These are phyloP conservation scores for Orgyia antiqua DNA, from an alignment of 2,888 invertebrate species.

Conservation along the genomic window DNA sequence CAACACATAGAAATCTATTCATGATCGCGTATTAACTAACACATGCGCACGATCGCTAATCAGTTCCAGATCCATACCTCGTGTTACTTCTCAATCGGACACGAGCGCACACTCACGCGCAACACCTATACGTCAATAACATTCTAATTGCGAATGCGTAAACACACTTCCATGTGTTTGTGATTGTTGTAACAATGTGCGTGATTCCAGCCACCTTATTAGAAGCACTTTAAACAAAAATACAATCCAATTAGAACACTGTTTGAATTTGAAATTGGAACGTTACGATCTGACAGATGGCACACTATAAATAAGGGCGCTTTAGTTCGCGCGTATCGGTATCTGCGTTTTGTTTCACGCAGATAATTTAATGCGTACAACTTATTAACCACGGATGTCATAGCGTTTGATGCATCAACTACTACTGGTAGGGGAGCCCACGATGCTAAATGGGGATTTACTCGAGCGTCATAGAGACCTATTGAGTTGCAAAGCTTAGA, in stretches of 20 bases:
- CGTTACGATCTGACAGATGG: slow-evolving; percentile 74
- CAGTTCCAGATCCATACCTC: slow-evolving; percentile 66
- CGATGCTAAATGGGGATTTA: no score
- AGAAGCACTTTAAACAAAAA: slow-evolving; percentile 71
- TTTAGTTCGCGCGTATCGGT: slow-evolving; percentile 51
- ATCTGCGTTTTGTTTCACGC: slow-evolving; percentile 45
- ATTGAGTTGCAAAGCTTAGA: no score
- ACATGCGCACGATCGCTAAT: slow-evolving; percentile 65
- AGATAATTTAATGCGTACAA: slow-evolving; percentile 60
- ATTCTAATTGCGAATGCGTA: slow-evolving; percentile 72
- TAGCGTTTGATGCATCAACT: slow-evolving; percentile 68
- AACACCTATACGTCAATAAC: slow-evolving; percentile 65
- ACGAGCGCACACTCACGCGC: slow-evolving; percentile 36
- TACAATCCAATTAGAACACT: slow-evolving; percentile 73
- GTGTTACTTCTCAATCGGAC: slow-evolving; percentile 63
- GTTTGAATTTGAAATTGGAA: slow-evolving; percentile 70
- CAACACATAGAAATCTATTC: slow-evolving; percentile 64
- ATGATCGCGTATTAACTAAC: slow-evolving; percentile 59
- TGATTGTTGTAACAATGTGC: slow-evolving; percentile 66
- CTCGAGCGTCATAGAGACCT: no score
- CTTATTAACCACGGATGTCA: slow-evolving; percentile 67
- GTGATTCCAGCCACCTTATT: slow-evolving; percentile 64
- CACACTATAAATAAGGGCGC: slow-evolving; percentile 66
- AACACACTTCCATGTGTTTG: slow-evolving; percentile 67
- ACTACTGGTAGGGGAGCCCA: no score